phyloP scores from a whole-genome alignment of 2,888 invertebrate species.

The Tiliacea aurago region DNA sequence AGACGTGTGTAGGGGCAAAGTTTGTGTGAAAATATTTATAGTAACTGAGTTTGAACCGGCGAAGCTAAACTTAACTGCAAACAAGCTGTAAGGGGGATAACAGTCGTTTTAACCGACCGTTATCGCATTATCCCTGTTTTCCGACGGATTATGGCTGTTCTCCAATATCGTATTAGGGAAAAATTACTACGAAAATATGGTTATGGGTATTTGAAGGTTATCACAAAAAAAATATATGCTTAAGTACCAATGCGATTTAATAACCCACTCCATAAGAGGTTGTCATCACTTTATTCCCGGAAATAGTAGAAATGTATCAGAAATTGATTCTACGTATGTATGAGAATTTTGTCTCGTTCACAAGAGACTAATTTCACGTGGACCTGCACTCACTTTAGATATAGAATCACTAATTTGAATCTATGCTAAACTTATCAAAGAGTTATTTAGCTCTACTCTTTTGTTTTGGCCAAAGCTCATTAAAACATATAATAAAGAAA shows the following conservation, averaged over 20 bases:
- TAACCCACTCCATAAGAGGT: slow-evolving; percentile 2
- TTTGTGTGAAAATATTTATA: slow-evolving; percentile 77
- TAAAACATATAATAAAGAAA: too few species aligned
- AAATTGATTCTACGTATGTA: neutral
- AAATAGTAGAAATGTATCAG: neutral
- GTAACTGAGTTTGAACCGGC: slow-evolving; percentile 74
- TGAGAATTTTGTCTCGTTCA: neutral
- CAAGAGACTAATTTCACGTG: neutral
- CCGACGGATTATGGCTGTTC: slow-evolving; percentile 29
- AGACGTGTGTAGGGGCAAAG: slow-evolving; percentile 69
- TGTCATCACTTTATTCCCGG: slow-evolving; percentile 4
- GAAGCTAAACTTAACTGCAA: slow-evolving; percentile 69
- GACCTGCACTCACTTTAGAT: neutral
- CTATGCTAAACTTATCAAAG: too few species aligned
- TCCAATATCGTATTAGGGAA: slow-evolving; percentile 31
- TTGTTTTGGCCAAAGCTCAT: too few species aligned
- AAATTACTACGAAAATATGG: slow-evolving; percentile 38
- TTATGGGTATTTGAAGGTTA: slow-evolving; percentile 36
- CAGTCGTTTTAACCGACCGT: slow-evolving; percentile 59
- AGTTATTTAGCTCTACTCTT: too few species aligned
- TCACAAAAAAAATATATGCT: slow-evolving; percentile 14
- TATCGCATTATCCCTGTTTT: slow-evolving; percentile 50
- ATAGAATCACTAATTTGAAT: neutral
- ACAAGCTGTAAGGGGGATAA: slow-evolving; percentile 63
- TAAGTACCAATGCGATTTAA: slow-evolving; percentile 35